phyloP scores from a whole-genome alignment of 2,888 invertebrate species.

The Epiblema foenella region DNA sequence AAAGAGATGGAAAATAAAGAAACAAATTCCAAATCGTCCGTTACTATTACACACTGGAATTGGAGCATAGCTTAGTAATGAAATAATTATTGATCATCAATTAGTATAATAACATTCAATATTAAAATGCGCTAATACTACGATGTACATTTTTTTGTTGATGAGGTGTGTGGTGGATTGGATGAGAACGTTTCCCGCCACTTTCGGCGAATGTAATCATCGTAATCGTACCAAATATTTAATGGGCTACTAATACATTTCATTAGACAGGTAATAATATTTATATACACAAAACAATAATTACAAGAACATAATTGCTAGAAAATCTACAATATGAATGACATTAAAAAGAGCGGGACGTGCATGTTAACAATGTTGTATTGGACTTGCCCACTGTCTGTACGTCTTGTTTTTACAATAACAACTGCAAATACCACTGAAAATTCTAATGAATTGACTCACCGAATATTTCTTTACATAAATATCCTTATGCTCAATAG shows the following conservation, averaged over 20 bases:
- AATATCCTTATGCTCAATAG: constrained; percentile 87
- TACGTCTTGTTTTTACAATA: constrained; percentile 66
- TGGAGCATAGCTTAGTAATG: background rate
- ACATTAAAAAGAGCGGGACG: constrained; percentile 84
- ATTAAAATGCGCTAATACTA: constrained; percentile 1
- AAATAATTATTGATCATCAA: background rate
- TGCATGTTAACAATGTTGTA: constrained; percentile 62
- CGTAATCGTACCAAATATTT: background rate
- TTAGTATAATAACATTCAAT: constrained; percentile 6
- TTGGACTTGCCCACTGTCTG: constrained; percentile 76
- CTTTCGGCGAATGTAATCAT: constrained; percentile 51
- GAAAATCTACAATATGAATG: constrained; percentile 56
- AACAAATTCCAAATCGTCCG: constrained; percentile 53
- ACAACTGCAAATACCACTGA: constrained; percentile 48
- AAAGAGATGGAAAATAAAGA: constrained; percentile 60
- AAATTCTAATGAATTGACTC: constrained; percentile 70
- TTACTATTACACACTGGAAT: constrained; percentile 46
- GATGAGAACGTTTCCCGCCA: constrained; percentile 69
- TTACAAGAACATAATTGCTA: constrained; percentile 16
- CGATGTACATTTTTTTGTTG: background rate
- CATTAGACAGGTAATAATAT: background rate
- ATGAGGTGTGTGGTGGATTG: constrained; percentile 17
- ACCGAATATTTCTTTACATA: constrained; percentile 88
- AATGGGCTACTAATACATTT: background rate
- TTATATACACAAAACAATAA: constrained; percentile 1